Conservation (phyloP, 2,888 invertebrate genomes). For the Erebia epiphron region DNA sequence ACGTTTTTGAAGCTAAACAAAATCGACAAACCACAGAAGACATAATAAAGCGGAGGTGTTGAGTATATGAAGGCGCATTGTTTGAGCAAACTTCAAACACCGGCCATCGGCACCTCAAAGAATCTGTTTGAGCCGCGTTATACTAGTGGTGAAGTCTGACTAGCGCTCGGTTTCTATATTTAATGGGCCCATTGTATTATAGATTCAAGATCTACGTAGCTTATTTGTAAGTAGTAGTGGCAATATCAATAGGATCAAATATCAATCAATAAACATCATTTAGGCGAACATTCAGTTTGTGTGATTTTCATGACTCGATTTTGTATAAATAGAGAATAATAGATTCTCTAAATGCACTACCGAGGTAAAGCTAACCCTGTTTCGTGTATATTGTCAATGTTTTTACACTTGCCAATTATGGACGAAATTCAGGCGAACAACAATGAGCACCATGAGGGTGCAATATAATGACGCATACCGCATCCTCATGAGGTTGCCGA, state of each 20-base stretch:
- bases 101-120: constrained; percentile 51
- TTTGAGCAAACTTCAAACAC: constrained; percentile 69
- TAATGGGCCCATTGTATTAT: not conserved
- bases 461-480: too few species aligned
- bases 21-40: constrained; percentile 61
- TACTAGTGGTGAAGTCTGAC: constrained; percentile 18
- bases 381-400: too few species aligned
- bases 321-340: too few species aligned
- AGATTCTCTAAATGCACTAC: too few species aligned
- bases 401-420: too few species aligned
- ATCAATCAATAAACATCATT: not conserved
- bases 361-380: too few species aligned
- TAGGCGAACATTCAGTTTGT: not conserved
- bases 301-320: too few species aligned
- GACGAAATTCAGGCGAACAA: too few species aligned
- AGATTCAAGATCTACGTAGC: not conserved
- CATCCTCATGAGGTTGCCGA: too few species aligned
- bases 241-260: not conserved
- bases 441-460: too few species aligned
- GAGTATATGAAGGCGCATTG: constrained; percentile 68
- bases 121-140: constrained; percentile 29
- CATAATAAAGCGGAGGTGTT: constrained; percentile 73
- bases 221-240: not conserved
- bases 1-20: constrained; percentile 15
- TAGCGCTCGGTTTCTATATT: constrained; percentile 56